These are phyloP conservation scores for Pseudopipra pipra DNA, from an alignment of 2,113 vertebrate genomes.

Conservation along the genomic window DNA sequence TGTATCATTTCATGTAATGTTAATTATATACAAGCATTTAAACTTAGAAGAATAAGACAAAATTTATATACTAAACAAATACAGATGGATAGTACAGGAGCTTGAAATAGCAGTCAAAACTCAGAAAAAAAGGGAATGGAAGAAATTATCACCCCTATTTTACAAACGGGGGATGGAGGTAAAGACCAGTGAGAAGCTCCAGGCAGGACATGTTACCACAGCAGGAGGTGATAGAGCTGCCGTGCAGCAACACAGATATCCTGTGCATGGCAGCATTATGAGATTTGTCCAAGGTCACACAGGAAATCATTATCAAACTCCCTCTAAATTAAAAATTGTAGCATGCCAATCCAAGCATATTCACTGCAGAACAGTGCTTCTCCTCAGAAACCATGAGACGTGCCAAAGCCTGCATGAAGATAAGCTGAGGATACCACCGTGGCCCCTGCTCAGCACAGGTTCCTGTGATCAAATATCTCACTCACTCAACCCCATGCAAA, in stretches of 20 bases:
- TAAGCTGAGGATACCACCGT: background rate
- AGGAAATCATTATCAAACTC: background rate
- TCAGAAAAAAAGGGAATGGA: background rate
- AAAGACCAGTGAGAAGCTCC: background rate
- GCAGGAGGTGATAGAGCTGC: background rate
- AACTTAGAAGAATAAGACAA: background rate
- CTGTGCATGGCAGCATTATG: accelerated
- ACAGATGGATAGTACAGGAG: background rate
- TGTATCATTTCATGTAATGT: background rate
- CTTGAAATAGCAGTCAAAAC: background rate
- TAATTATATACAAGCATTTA: background rate
- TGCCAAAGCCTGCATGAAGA: background rate
- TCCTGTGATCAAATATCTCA: background rate
- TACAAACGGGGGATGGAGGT: background rate
- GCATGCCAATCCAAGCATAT: background rate
- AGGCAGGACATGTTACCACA: accelerated
- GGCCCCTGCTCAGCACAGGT: background rate
- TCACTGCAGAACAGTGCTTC: background rate
- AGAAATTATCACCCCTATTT: background rate
- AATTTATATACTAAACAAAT: background rate
- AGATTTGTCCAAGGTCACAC: background rate
- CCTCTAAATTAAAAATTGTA: background rate
- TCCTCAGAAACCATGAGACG: background rate
- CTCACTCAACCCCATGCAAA: background rate
- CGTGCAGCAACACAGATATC: background rate